Percentiles rank a stretch among this genome's conserved stretches.
These are phyloP conservation scores for Cairina moschata DNA, from an alignment of 2,113 vertebrate genomes.

Conservation along the genomic window DNA sequence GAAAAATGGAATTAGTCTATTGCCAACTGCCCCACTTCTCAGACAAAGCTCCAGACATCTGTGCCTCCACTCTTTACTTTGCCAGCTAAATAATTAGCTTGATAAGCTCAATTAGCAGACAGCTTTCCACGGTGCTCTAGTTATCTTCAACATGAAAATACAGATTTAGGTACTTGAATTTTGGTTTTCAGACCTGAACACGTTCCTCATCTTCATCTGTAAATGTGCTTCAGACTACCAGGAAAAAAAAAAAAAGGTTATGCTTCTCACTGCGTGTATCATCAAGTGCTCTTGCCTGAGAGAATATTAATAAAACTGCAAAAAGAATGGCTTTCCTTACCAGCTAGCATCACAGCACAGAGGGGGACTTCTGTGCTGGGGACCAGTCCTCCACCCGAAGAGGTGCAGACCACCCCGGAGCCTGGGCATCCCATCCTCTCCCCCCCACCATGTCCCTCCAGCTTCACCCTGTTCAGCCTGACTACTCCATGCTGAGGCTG, in stretches of 20 bases:
- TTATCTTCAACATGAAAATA: background rate
- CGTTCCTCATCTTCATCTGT: accelerated
- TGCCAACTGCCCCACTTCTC: background rate
- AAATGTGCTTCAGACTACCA: background rate
- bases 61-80: accelerated
- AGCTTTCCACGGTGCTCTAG: background rate
- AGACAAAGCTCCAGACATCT: background rate
- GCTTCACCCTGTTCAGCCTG: background rate
- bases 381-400: background rate
- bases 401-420: background rate
- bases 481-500: accelerated
- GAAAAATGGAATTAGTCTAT: background rate
- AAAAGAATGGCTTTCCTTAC: no score
- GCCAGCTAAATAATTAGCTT: background rate
- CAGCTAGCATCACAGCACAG: background rate
- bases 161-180: background rate
- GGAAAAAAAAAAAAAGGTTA: accelerated
- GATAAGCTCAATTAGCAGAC: background rate
- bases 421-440: background rate
- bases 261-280: background rate
- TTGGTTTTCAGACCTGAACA: accelerated
- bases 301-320: background rate
- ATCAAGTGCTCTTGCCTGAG: accelerated
- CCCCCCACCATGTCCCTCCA: background rate
- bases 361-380: no score